phyloP scores from a whole-genome alignment of 1,140 invertebrate species.

The Paracyclopina nana region DNA sequence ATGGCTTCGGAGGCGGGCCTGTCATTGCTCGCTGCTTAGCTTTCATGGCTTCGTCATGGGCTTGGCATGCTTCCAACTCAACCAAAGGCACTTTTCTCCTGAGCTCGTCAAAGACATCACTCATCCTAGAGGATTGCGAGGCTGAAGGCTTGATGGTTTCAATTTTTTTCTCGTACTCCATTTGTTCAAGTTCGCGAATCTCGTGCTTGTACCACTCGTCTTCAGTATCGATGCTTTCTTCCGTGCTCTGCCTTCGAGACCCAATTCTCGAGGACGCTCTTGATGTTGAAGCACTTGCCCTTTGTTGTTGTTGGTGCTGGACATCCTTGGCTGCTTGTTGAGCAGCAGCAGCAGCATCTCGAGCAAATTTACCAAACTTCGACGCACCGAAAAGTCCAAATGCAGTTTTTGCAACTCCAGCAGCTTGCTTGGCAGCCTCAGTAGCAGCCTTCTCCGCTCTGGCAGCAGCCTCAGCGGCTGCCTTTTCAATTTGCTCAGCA shows the following conservation, averaged over 20 bases:
- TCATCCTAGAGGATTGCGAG: conserved; percentile 19
- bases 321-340: no score
- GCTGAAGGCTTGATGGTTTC: conserved; percentile 28
- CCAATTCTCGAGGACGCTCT: no score
- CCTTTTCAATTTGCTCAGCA: no score
- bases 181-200: conserved; percentile 57
- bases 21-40: not conserved
- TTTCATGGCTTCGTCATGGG: not conserved
- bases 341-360: no score
- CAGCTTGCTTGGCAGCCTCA: not conserved
- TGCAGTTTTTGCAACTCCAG: not conserved
- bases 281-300: no score
- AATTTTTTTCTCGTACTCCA: conserved; percentile 41
- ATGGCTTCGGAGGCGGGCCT: not conserved
- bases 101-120: conserved; percentile 20
- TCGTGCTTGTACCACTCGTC: conserved; percentile 85
- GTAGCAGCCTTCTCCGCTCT: not conserved
- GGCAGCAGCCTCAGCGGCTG: no score
- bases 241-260: conserved; percentile 56
- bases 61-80: not conserved
- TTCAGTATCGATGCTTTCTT: conserved; percentile 77
- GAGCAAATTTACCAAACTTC: no score
- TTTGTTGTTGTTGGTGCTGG: no score
- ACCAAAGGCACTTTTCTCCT: conserved; percentile 4
- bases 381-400: no score